Evolutionary conservation across 2,113 vertebrate species (phyloP).

Genomic region (Dendropsophus ebraccatus): DNA sequence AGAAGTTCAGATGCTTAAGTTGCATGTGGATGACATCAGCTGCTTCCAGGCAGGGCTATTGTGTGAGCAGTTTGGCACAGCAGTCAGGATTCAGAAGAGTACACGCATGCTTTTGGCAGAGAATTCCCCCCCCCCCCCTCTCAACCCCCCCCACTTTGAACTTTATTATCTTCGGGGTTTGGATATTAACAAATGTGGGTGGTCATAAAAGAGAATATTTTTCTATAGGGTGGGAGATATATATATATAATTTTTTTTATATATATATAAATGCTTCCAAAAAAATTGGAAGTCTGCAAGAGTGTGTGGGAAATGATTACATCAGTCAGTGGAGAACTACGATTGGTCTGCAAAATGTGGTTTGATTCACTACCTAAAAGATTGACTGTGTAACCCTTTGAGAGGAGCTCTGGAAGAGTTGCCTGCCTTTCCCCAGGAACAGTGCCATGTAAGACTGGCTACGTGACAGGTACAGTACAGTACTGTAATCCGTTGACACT

Average conservation of each 20-base stretch:
- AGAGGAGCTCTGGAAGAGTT: constrained; percentile 73
- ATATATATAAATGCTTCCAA: constrained; percentile 27
- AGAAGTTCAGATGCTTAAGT: constrained; percentile 62
- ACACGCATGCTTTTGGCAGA: constrained; percentile 7
- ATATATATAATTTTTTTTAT: not conserved
- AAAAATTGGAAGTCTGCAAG: constrained; percentile 70
- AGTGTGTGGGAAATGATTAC: constrained; percentile 76
- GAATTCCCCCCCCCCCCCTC: not conserved
- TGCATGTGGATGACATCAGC: constrained; percentile 60
- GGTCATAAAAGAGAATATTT: constrained; percentile 38
- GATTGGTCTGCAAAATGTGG: constrained; percentile 74
- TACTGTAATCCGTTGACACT: constrained; percentile 64
- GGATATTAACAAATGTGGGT: constrained; percentile 60
- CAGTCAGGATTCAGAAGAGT: constrained; percentile 34
- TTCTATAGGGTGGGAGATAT: constrained; percentile 31
- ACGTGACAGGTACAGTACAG: constrained; percentile 72
- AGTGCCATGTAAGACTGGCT: constrained; percentile 68
- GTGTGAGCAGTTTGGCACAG: constrained; percentile 59
- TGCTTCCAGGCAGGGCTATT: constrained; percentile 60
- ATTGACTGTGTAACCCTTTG: constrained; percentile 75
- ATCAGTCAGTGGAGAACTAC: constrained; percentile 74
- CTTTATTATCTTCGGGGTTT: constrained; percentile 55
- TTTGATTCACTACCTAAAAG: constrained; percentile 79
- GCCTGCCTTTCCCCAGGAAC: constrained; percentile 69
- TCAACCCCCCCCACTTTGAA: not conserved